phyloP scores from a whole-genome alignment of 2,888 invertebrate species.

The Baronia brevicornis region DNA sequence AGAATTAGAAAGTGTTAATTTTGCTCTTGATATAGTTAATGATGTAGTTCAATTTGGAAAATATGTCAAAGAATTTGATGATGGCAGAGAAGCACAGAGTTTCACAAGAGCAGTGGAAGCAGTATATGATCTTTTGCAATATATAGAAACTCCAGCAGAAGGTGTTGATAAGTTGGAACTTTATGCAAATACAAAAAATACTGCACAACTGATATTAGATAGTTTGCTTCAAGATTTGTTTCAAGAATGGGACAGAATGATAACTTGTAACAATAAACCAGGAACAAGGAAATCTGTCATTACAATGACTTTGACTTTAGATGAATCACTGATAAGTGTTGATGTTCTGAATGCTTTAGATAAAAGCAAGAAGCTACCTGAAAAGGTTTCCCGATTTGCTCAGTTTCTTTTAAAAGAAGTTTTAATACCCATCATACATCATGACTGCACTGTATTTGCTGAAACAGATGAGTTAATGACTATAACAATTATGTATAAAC shows the following conservation, averaged over 20 bases:
- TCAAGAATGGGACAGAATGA: constrained; percentile 63
- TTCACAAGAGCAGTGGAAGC: constrained; percentile 64
- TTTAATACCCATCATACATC: constrained; percentile 74
- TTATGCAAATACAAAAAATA: constrained; percentile 59
- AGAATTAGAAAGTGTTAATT: constrained; percentile 72
- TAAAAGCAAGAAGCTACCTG: constrained; percentile 49
- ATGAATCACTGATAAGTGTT: constrained; percentile 32
- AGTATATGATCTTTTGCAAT: constrained; percentile 58
- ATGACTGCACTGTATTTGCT: constrained; percentile 54
- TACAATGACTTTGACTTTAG: constrained; percentile 48
- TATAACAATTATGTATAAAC: constrained; percentile 53
- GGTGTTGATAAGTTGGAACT: constrained; percentile 71
- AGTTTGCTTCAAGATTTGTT: constrained; percentile 60
- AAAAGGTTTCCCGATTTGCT: constrained; percentile 74
- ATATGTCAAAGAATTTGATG: constrained; percentile 50
- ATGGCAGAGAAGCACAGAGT: constrained; percentile 43
- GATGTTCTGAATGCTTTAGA: constrained; percentile 57
- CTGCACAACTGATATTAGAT: constrained; percentile 57
- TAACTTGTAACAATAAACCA: constrained; percentile 50
- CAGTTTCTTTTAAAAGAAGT: constrained; percentile 74
- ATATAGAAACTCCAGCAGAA: constrained; percentile 57
- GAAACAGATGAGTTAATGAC: constrained; percentile 45
- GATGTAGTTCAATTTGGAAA: constrained; percentile 50
- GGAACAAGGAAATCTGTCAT: constrained; percentile 38
- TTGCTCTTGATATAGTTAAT: constrained; percentile 66